A percentile compares a stretch with the other conserved stretches of the same genome.
phyloP scores from a whole-genome alignment of 2,888 invertebrate genomes.

The Drepana falcataria region DNA sequence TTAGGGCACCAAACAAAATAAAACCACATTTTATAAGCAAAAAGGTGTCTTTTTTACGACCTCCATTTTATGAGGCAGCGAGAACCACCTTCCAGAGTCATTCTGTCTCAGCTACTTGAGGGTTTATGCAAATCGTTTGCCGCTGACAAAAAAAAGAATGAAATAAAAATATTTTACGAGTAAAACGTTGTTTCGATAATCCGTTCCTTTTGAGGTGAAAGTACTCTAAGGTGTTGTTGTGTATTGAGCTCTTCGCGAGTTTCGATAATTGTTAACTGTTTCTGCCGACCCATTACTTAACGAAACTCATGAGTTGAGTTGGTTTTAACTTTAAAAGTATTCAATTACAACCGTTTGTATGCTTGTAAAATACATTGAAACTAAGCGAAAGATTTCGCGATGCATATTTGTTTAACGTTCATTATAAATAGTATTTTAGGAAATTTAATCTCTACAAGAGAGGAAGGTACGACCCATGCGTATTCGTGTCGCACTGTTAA shows the following conservation, averaged over 20 bases:
- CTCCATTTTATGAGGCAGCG: conserved; percentile 53
- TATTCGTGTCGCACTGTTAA: too few relatives aligned
- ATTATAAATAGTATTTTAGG: too few relatives aligned
- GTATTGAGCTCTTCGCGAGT: not conserved
- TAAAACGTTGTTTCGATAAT: conserved; percentile 41
- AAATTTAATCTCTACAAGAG: too few relatives aligned
- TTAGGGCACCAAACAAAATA: conserved; percentile 32
- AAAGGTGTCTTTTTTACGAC: conserved; percentile 69
- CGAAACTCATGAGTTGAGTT: not conserved
- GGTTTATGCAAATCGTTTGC: conserved; percentile 60
- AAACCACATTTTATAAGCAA: conserved; percentile 40
- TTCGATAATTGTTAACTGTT: not conserved
- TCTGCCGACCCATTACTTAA: not conserved
- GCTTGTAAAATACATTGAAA: too few relatives aligned
- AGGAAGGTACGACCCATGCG: too few relatives aligned
- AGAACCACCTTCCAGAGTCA: conserved; percentile 35
- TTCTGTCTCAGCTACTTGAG: conserved; percentile 55
- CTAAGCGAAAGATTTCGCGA: too few relatives aligned
- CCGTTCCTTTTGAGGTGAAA: conserved; percentile 42
- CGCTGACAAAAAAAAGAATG: conserved; percentile 44
- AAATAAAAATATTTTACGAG: conserved; percentile 35
- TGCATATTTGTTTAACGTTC: too few relatives aligned
- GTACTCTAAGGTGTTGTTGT: conserved; percentile 17
- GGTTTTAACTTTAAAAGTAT: too few relatives aligned
- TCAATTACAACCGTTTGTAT: too few relatives aligned